Percentiles rank a stretch among this genome's conserved stretches.
phyloP scores from a whole-genome alignment of 1,140 invertebrate species.

The Cepaea nemoralis region DNA sequence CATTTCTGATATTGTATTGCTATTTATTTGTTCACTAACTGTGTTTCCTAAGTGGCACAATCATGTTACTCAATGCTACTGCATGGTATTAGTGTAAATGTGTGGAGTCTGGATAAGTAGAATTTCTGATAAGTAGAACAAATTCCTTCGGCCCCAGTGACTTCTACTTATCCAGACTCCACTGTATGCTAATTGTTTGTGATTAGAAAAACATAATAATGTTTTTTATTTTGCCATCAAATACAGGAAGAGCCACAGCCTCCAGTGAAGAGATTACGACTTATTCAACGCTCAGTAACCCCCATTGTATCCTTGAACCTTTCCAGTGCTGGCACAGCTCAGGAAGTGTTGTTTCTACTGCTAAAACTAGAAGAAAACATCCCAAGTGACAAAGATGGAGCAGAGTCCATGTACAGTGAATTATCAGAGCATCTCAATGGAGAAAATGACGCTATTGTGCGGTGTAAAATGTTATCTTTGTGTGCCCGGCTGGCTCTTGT shows the following conservation, averaged over 20 bases:
- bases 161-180: too few species aligned
- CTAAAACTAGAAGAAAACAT: constrained; percentile 83
- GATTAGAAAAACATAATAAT: too few species aligned
- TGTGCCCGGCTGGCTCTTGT: constrained; percentile 81
- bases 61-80: too few species aligned
- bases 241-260: constrained; percentile 72
- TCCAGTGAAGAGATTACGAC: constrained; percentile 78
- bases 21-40: too few species aligned
- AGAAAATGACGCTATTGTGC: constrained; percentile 83
- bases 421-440: constrained; percentile 79
- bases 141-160: too few species aligned
- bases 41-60: too few species aligned
- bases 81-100: too few species aligned
- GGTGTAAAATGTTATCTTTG: constrained; percentile 84
- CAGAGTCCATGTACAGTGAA: constrained; percentile 50
- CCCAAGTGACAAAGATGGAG: constrained; percentile 71
- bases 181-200: too few species aligned
- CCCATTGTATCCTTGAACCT: constrained; percentile 76
- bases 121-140: too few species aligned
- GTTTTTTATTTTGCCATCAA: not conserved
- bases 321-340: constrained; percentile 81
- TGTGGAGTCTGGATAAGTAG: too few species aligned
- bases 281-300: constrained; percentile 76
- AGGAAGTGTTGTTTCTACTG: constrained; percentile 82
- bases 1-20: too few species aligned